A percentile compares a stretch with the other conserved stretches of the same genome.
phyloP scores from a whole-genome alignment of 1,140 invertebrate species.

The Pseudomyrmex concolor region DNA sequence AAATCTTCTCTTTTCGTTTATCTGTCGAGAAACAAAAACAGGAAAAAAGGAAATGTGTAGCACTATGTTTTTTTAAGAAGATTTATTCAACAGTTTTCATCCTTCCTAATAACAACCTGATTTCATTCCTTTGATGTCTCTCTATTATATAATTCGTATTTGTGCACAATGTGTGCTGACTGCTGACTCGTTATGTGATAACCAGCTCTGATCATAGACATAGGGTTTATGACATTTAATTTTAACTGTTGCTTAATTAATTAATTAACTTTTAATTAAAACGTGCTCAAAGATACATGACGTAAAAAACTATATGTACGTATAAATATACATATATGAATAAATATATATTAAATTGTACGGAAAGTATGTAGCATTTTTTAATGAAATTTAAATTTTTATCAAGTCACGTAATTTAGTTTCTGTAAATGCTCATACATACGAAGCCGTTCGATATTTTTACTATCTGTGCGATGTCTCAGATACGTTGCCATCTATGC shows the following conservation, averaged over 20 bases:
- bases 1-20: neutral
- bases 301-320: neutral
- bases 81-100: neutral
- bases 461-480: too few relatives aligned
- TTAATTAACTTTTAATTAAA: constrained; percentile 48
- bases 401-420: too few relatives aligned
- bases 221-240: constrained; percentile 5
- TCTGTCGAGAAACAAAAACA: neutral
- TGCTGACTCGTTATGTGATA: neutral
- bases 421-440: too few relatives aligned
- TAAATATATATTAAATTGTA: too few relatives aligned
- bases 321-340: too few relatives aligned
- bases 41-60: neutral
- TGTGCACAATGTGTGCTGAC: neutral
- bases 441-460: too few relatives aligned
- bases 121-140: neutral
- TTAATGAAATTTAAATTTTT: too few relatives aligned
- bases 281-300: neutral
- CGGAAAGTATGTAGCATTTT: too few relatives aligned
- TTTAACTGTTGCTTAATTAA: constrained; percentile 25
- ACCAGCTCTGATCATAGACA: neutral
- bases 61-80: neutral
- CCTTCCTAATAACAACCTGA: neutral
- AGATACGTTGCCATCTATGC: too few relatives aligned
- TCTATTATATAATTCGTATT: neutral